Conservation (phyloP, 2,797 vertebrate genomes). For the Sebastolobus alascanus region DNA sequence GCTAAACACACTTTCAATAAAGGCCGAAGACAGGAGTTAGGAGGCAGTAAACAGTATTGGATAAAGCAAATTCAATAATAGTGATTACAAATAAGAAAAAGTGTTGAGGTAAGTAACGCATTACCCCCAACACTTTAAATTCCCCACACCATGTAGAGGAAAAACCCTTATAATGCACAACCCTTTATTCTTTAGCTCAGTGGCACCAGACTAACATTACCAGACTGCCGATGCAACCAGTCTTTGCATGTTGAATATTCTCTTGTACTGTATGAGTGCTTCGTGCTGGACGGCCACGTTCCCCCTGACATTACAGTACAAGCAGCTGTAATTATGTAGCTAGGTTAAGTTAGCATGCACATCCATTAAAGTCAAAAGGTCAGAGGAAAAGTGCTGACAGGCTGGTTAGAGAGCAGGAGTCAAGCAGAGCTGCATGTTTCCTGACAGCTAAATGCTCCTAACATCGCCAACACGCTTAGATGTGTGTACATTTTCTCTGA, state of each 20-base stretch:
- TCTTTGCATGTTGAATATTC: background rate
- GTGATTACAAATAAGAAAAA: background rate
- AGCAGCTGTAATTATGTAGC: conserved; percentile 47
- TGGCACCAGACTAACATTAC: background rate
- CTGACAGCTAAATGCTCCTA: conserved; percentile 21
- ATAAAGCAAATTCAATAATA: background rate
- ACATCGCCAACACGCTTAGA: background rate
- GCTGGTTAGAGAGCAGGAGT: conserved; percentile 21
- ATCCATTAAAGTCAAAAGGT: conserved; percentile 34
- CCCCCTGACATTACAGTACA: conserved; percentile 15
- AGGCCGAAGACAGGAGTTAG: background rate
- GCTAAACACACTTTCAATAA: background rate
- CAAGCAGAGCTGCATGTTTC: conserved; percentile 10
- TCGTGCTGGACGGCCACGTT: conserved; percentile 10
- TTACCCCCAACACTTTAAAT: background rate
- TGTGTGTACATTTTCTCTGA: background rate
- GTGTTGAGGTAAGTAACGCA: accelerated
- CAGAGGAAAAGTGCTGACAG: conserved; percentile 43
- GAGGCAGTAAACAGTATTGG: background rate
- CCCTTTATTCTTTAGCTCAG: background rate
- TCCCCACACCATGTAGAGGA: background rate
- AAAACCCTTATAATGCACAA: background rate
- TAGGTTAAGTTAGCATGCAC: conserved; percentile 5
- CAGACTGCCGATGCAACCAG: background rate
- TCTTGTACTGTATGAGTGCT: background rate